These are phyloP conservation scores for Cephalopterus ornatus DNA, from an alignment of 2,113 vertebrate genomes.

Conservation along the genomic window DNA sequence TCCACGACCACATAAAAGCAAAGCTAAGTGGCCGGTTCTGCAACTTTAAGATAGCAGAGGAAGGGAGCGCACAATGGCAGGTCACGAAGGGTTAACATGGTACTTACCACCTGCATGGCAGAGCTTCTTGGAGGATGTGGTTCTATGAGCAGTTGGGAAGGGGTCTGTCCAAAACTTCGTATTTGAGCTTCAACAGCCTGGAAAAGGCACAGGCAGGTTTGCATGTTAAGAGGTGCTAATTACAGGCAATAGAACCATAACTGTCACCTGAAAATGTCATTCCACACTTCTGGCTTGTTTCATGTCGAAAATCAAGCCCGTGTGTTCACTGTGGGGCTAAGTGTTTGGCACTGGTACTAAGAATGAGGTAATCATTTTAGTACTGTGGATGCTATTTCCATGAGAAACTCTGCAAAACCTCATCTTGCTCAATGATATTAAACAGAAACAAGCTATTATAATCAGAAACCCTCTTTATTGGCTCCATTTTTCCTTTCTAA, in stretches of 20 bases:
- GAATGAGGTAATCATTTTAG: constrained; percentile 81
- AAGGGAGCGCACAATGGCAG: neutral
- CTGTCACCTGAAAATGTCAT: constrained; percentile 83
- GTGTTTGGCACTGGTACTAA: constrained; percentile 77
- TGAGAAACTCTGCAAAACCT: constrained; percentile 80
- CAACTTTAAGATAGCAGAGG: neutral
- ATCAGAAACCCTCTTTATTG: constrained; percentile 64
- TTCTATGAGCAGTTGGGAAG: constrained; percentile 94
- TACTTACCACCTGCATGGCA: constrained; percentile 98
- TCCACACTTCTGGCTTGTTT: constrained; percentile 82
- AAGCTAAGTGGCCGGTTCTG: neutral
- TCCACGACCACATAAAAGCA: neutral
- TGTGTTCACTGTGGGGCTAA: constrained; percentile 68
- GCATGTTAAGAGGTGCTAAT: constrained; percentile 88
- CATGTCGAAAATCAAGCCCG: constrained; percentile 70
- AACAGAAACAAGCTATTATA: constrained; percentile 78
- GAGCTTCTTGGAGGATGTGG: constrained; percentile 96
- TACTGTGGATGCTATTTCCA: constrained; percentile 79
- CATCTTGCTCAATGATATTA: constrained; percentile 78
- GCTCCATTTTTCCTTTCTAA: constrained; percentile 63
- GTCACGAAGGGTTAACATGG: neutral
- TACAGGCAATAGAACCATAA: constrained; percentile 85
- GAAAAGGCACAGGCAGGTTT: constrained; percentile 70
- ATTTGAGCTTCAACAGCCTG: constrained; percentile 98
- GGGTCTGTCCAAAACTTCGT: constrained; percentile 97